phyloP scores from a whole-genome alignment of 64 coral and sea anemone species.

The Actinia equina region DNA sequence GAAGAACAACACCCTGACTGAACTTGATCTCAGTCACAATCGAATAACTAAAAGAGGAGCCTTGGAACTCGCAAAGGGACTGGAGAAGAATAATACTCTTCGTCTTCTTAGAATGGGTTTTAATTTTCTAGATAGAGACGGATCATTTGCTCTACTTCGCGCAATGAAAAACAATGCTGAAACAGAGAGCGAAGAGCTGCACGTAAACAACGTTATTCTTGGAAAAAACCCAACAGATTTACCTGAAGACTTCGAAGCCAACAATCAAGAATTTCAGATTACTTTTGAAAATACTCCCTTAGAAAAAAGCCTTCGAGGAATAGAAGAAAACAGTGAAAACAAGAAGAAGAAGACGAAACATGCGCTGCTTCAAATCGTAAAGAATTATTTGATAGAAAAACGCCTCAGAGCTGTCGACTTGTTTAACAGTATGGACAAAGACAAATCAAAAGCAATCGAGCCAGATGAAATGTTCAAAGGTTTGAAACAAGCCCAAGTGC shows the following conservation, averaged over 20 bases:
- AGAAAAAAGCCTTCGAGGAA: background rate
- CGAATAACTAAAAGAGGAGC: slow-evolving; percentile 62
- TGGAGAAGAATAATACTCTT: slow-evolving; percentile 43
- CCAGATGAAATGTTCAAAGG: slow-evolving; percentile 60
- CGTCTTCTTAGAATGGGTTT: slow-evolving; percentile 52
- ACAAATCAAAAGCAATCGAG: slow-evolving; percentile 28
- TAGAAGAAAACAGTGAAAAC: background rate
- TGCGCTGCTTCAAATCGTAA: slow-evolving; percentile 40
- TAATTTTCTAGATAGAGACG: slow-evolving; percentile 51
- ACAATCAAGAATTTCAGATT: slow-evolving; percentile 29
- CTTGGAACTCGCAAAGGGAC: slow-evolving; percentile 46
- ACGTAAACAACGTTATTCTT: slow-evolving; percentile 53
- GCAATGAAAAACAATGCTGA: slow-evolving; percentile 49
- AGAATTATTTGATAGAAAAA: slow-evolving; percentile 56
- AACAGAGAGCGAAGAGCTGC: slow-evolving; percentile 46
- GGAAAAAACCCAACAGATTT: slow-evolving; percentile 33
- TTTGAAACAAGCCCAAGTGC: slow-evolving; percentile 38
- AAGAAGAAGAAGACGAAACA: slow-evolving; percentile 28
- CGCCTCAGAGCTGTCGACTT: slow-evolving; percentile 61
- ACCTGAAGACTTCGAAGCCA: slow-evolving; percentile 4
- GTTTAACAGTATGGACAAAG: slow-evolving; percentile 69
- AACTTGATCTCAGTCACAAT: slow-evolving; percentile 75
- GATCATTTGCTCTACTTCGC: slow-evolving; percentile 44
- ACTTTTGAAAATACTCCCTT: slow-evolving; percentile 16
- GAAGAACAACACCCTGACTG: slow-evolving; percentile 51